Conservation (phyloP, 2,797 vertebrate genomes). For the Halcyon chelicuti region DNA sequence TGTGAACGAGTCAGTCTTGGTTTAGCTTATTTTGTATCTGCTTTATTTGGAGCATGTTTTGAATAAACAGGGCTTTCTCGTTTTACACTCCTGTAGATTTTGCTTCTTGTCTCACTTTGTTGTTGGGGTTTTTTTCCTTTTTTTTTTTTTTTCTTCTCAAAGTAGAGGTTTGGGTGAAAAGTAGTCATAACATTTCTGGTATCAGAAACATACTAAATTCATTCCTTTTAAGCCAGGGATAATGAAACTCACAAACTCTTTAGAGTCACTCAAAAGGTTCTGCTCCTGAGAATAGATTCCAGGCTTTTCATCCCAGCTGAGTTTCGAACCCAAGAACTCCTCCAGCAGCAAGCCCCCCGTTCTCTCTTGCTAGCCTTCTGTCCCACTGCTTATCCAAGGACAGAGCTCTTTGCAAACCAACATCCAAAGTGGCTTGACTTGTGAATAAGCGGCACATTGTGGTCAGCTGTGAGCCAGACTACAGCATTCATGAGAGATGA, state of each 20-base stretch:
- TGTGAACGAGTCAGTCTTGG: constrained; percentile 11
- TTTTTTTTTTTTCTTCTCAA: background rate
- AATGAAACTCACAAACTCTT: background rate
- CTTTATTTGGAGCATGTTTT: background rate
- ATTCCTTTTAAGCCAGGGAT: background rate
- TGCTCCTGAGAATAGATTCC: background rate
- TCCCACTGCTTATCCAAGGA: background rate
- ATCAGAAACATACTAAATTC: background rate
- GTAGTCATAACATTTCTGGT: background rate
- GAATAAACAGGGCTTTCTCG: background rate
- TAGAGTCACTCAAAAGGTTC: background rate
- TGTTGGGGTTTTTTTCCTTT: no score
- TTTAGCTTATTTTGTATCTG: background rate
- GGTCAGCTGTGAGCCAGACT: constrained; percentile 9
- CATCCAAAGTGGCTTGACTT: background rate
- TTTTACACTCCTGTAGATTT: background rate
- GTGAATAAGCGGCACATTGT: background rate
- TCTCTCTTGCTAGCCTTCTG: background rate
- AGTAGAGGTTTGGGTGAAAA: background rate
- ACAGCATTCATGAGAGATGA: background rate
- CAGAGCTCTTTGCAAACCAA: background rate
- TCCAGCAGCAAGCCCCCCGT: background rate
- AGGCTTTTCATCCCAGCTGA: background rate
- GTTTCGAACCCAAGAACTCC: background rate
- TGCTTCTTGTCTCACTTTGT: background rate